phyloP scores from a whole-genome alignment of 2,888 invertebrate genomes.

The Tanytarsus gracilentus region DNA sequence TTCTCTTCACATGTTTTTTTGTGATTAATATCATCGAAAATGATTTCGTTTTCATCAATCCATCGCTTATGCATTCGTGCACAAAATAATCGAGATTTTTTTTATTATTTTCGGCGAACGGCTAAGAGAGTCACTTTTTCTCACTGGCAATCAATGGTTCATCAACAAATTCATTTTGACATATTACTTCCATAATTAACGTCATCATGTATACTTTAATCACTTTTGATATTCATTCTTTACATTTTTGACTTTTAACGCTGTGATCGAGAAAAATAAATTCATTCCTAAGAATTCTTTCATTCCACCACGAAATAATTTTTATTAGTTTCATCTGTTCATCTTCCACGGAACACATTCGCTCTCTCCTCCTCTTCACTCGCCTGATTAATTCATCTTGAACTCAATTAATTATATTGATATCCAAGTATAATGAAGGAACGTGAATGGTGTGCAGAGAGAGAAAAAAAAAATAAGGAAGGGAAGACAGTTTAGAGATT shows the following conservation, averaged over 20 bases:
- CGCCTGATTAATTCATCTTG: not conserved
- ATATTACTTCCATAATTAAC: constrained; percentile 10
- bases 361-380: not conserved
- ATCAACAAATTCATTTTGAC: constrained; percentile 3
- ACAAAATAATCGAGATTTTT: no score
- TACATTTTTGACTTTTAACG: not conserved
- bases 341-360: no score
- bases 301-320: no score
- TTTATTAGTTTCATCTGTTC: no score
- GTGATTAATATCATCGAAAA: not conserved
- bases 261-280: not conserved
- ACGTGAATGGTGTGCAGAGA: not conserved
- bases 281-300: no score
- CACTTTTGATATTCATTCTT: not conserved
- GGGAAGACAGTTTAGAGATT: no score
- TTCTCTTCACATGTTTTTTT: not conserved
- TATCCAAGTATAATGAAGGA: not conserved
- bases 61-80: no score
- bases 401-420: constrained; percentile 1
- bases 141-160: no score
- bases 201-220: constrained; percentile 2
- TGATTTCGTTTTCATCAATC: not conserved
- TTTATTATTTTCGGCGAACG: no score
- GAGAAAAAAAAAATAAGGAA: not conserved
- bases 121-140: no score